Base-by-base conservation (phyloP, 2,797 vertebrate species). In the Sebastes oblongus region DNA sequence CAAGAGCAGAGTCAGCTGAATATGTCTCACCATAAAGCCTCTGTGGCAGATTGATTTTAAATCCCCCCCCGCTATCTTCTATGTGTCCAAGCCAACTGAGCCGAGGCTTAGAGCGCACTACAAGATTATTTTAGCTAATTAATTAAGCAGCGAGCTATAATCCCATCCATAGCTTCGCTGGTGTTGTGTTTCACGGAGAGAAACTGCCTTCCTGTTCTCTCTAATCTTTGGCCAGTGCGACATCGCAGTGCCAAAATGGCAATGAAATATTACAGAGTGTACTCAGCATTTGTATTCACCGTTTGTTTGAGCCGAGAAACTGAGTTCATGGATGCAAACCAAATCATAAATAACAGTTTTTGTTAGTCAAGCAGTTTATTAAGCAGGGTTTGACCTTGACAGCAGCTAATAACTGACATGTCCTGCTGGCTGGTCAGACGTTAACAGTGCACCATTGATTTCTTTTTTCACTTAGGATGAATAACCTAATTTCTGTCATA, bases 71-170 rank as follows among this genome's bases (percentile, higher is more conserved):
- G 22, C 58, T 90, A 80, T 86, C 85, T 75, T 78, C 66, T 59
- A 70, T 58, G 68, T 58, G 58, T 67, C 77, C 74, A 8, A 73
- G 60, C 74, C 72, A 74, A 75, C 55, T 71, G 66, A 86, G 80
- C 69, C 3, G 46, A 86, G 70, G 82, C 68, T 87, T 79, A 79
- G 54, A 66, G 60, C 46, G 18, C 58, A 72, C 73, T n/a, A 69
- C 71, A 69, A 86, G 82, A 74, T 88, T 86, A 85, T 86, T 88
- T 75, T 32, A 61, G 75, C 74, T 85, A 88, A 91, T 86, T 88
- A 82, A 90, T 88, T 86, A 73, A 83, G 73, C 76, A 66, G 39
- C 1, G 16, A 75, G 75, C 66, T 75, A 59, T 87, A 85, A 89
- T 85, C 83, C 77, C 55, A 61, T 80, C 56, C 66, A 46, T 12